Evolutionary conservation across 2,888 invertebrate species (phyloP), one percentile per base, ranked within the genome.

Genomic region (Fabriciana adippe): DNA sequence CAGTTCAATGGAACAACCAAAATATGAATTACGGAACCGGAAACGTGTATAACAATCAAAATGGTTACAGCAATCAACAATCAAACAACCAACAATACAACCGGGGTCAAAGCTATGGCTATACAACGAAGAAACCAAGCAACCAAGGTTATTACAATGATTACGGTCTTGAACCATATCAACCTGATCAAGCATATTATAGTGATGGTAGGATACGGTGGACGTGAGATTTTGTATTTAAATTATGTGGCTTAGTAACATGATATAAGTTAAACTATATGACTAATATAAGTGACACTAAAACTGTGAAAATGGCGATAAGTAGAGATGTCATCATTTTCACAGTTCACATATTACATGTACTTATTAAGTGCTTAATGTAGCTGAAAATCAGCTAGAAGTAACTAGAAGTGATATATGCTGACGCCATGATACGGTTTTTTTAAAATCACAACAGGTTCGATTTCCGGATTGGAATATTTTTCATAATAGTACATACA

Each of bases 81-180:
- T 6, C 26, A 14, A 47, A 41, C 13, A 35, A 51, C 13, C 57
- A 60, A 31, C 41, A 67, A 48, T 21, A 55, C 14, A 57, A 47
- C 16, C 16, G 18, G n/a, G 21, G 50, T 5, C 21, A 59, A 21
- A 56, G 64, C 53, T 45, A 66, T 50, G 62, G 61, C n/a, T 67
- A 65, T 31, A 72, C 72, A 3, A 67, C 69, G n/a, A 64, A 57
- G 15, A 72, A 50, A 16, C 59, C 65, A n/a, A 54, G 26, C 26
- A 26, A 13, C 18, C 18, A 31, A 48, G 50, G 56, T 31, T 47
- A 69, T 53, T 48, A 64, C 21, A 55, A 31, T 16, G 59, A 65
- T 11, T 54, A 65, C 31, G 57, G 53, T 13, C 13, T n/a, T 6
- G 53, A 50, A 1, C 51, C 65, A 2, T 57, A 56, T 21, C 68